Base-by-base conservation (phyloP, 2,888 invertebrate genomes). In the Ormyrus labotus region DNA sequence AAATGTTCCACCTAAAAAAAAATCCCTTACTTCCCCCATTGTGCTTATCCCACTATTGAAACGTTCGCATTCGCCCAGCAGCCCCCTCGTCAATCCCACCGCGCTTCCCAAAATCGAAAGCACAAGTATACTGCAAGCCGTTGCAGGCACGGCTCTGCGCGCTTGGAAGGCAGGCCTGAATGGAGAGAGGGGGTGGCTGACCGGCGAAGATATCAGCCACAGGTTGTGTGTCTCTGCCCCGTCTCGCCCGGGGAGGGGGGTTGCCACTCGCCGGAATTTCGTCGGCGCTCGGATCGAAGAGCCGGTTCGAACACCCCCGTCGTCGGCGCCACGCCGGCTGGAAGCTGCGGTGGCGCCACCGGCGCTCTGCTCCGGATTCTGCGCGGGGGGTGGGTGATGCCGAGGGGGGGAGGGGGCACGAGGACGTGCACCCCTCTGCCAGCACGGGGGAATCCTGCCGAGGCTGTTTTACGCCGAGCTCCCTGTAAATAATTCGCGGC, bases 221-320 rank as follows among this genome's bases (percentile, higher is more conserved):
- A 81, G 80, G 80, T 81, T 81, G 80, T 72, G 80, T 61, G 80
- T 70, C 71, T 71, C 34, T 13, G 60, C 48, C 34, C n/a, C 51
- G 65, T 68, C 68, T 69, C 71, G 47, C 11, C 10, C 34, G 34
- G 34, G 57, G n/a, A 34, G 19, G 63, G 10, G 64, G 63, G 60
- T 34, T 19, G 68, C n/a, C 13, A 65, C 10, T 65, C 19, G 45
- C 45, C 34, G 70, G 70, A 61, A 58, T 53, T 64, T 55, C 58
- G 45, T 57, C 73, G 55, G 73, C 45, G 34, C 51, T 47, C 11
- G 63, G 69, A 72, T 78, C 71, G 78, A 78, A 78, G 71, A 10
- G 60, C 51, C 64, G 65, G 51, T 53, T 55, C 61, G 76, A 75
- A 63, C 34, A 48, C 13, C 57, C 58, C 7, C 45, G 47, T 34